Percentiles rank a stretch among this genome's conserved stretches.
Evolutionary conservation across 2,888 invertebrate genomes (phyloP).

Genomic region (Drosophila meridionalis): DNA sequence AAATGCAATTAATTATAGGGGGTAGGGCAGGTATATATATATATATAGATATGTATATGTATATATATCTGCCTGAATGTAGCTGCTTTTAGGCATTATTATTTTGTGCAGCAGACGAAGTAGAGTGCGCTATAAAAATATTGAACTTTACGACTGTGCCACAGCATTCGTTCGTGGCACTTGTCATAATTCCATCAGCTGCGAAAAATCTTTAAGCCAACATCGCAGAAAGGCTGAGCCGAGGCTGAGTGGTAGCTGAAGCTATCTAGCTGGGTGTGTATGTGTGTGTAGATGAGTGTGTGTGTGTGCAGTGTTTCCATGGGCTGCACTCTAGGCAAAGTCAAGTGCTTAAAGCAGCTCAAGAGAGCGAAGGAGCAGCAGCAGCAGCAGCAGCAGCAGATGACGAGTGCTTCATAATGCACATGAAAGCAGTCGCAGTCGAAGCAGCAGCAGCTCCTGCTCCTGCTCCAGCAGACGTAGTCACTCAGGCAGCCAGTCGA

Average conservation of each 20-base stretch:
- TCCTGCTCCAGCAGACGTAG: conserved; percentile 33
- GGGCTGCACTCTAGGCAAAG: conserved; percentile 70
- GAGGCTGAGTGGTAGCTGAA: conserved; percentile 15
- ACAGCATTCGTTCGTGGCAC: conserved; percentile 49
- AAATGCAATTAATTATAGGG: conserved; percentile 23
- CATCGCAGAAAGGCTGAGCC: conserved; percentile 40
- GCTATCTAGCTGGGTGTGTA: conserved; percentile 7
- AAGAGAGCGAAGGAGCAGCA: conserved; percentile 58
- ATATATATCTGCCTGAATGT: neutral
- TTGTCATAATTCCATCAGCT: conserved; percentile 76
- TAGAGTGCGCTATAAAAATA: conserved; percentile 72
- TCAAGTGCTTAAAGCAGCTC: conserved; percentile 82
- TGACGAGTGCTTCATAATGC: conserved; percentile 75
- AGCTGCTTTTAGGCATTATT: conserved; percentile 46
- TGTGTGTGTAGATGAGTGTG: neutral
- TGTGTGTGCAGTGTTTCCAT: conserved; percentile 35
- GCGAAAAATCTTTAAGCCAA: conserved; percentile 73
- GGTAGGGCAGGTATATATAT: neutral
- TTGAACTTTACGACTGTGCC: conserved; percentile 76
- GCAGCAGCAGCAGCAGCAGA: conserved; percentile 39
- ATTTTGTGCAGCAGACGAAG: conserved; percentile 27
- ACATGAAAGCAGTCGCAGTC: conserved; percentile 64
- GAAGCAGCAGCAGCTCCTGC: conserved; percentile 9
- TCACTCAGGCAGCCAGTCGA: conserved; percentile 34
- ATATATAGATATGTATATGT: neutral